Conservation (phyloP, 2,888 invertebrate genomes). For the Sylvicola fuscatus region DNA sequence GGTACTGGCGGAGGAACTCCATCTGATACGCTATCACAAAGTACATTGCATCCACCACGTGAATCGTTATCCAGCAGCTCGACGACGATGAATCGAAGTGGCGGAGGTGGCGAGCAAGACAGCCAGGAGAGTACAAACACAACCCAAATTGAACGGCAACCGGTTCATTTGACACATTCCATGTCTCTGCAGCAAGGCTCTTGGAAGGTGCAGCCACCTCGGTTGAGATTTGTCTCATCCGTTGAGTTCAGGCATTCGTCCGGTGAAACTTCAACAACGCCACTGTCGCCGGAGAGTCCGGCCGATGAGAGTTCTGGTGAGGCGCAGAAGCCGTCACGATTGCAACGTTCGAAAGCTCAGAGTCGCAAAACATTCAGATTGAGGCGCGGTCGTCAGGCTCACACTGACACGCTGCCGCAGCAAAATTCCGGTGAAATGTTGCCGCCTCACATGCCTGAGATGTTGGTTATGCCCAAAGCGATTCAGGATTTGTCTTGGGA, state of each 20-base stretch:
- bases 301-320: constrained; percentile 46
- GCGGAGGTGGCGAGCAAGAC: constrained; percentile 1
- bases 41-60: constrained; percentile 25
- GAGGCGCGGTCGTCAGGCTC: constrained; percentile 51
- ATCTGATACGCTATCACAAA: constrained; percentile 25
- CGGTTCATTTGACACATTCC: constrained; percentile 15
- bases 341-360: constrained; percentile 84
- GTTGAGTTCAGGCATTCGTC: constrained; percentile 64
- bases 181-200: constrained; percentile 22
- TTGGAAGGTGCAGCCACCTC: constrained; percentile 32
- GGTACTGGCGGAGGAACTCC: constrained; percentile 25
- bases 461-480: too few relatives aligned
- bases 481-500: constrained; percentile 56
- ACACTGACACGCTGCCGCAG: constrained; percentile 29
- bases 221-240: constrained; percentile 61
- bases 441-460: constrained; percentile 4
- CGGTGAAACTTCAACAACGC: constrained; percentile 57
- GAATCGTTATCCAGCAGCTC: constrained; percentile 41
- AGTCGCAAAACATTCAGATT: constrained; percentile 85
- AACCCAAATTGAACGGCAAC: constrained; percentile 6
- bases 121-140: constrained; percentile 12
- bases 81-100: constrained; percentile 21
- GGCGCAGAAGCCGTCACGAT: constrained; percentile 38
- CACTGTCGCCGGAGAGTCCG: constrained; percentile 52
- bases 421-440: constrained; percentile 6